Conservation (phyloP, 2,888 invertebrate genomes). For the Rotaria macrura region DNA sequence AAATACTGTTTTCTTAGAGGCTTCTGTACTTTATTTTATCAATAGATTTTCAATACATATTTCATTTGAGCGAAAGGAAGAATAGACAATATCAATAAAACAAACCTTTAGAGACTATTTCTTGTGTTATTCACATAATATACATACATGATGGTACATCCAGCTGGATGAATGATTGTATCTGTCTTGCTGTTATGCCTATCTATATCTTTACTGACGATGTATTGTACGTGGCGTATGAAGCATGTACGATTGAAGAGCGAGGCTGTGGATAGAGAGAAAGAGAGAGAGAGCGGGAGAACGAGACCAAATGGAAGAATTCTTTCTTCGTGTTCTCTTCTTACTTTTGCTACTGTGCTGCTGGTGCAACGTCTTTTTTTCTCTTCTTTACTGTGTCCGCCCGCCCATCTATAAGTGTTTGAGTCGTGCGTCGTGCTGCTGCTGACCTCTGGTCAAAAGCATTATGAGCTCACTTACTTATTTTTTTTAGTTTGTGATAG, state of each 20-base stretch:
- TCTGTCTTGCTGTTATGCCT: not conserved
- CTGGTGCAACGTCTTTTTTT: not conserved
- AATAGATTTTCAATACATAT: not conserved
- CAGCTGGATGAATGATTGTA: not conserved
- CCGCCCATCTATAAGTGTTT: not conserved
- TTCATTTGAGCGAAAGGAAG: not conserved
- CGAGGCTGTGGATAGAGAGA: not conserved
- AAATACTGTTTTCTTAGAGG: not conserved
- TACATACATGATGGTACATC: not conserved
- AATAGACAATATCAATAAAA: not conserved
- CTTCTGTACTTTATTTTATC: not conserved
- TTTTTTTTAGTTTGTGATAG: not conserved
- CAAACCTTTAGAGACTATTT: not conserved
- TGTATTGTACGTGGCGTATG: not conserved
- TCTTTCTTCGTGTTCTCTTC: not conserved
- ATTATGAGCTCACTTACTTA: not conserved
- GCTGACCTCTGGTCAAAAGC: not conserved
- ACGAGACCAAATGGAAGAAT: not conserved
- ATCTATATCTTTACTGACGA: not conserved
- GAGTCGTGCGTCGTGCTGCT: not conserved
- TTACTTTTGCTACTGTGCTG: not conserved
- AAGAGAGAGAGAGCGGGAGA: not conserved
- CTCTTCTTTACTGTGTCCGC: not conserved
- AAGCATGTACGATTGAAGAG: not conserved
- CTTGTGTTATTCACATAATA: not conserved